A percentile compares a stretch with the other conserved stretches of the same genome.
Evolutionary conservation across 2,113 vertebrate species (phyloP).

Genomic region (Peromyscus californicus): DNA sequence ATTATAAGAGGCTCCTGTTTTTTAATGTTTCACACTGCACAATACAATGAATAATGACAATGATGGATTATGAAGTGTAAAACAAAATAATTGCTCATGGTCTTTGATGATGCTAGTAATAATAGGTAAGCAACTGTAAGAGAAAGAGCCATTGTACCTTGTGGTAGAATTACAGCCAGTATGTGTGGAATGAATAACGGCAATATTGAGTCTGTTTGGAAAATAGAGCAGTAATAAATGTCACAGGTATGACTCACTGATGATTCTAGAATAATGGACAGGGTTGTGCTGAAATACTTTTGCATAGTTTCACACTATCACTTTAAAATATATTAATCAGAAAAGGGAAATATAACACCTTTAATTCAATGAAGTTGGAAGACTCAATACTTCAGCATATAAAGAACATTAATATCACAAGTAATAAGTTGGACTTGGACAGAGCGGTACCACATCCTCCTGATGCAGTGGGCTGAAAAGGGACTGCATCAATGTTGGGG

Average conservation of each 20-base stretch:
- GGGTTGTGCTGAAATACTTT: not conserved
- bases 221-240: no score
- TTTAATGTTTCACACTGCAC: not conserved
- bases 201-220: not conserved
- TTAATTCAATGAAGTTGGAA: not conserved
- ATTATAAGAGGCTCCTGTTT: not conserved
- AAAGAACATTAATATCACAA: not conserved
- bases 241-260: not conserved
- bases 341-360: not conserved
- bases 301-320: not conserved
- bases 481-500: not conserved
- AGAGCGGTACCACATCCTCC: no score
- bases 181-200: not conserved
- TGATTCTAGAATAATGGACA: not conserved
- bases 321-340: not conserved
- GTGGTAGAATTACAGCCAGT: not conserved
- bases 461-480: not conserved
- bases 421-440: not conserved
- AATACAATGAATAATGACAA: not conserved
- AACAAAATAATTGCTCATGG: not conserved
- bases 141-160: not conserved
- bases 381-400: not conserved
- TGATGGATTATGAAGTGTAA: not conserved
- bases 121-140: not conserved
- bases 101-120: not conserved